Evolutionary conservation across 2,797 vertebrate genomes (phyloP).

Genomic region (Gymnodraco acuticeps): DNA sequence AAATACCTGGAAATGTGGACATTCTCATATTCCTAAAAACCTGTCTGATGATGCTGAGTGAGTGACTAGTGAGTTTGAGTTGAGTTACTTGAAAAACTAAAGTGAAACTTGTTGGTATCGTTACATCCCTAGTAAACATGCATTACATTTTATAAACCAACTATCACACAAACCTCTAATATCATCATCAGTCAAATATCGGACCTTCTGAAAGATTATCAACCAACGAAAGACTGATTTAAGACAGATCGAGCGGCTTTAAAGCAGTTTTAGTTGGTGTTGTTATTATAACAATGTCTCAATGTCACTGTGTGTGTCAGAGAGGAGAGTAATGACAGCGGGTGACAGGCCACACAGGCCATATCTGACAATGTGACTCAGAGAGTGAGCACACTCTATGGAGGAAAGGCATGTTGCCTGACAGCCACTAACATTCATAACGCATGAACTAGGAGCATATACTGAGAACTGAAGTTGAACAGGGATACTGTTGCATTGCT

Average conservation of each 20-base stretch:
- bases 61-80: no score
- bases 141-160: neutral
- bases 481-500: neutral
- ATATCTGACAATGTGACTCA: conserved; percentile 45
- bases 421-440: no score
- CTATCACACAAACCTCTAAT: no score
- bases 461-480: neutral
- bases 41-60: no score
- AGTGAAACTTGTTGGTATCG: no score
- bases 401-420: conserved; percentile 6
- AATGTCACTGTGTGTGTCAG: neutral
- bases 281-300: no score
- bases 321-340: conserved; percentile 24
- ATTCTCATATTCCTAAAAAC: no score
- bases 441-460: no score
- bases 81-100: no score
- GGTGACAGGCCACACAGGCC: conserved; percentile 27
- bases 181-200: no score
- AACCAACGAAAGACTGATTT: neutral
- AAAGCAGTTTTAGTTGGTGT: neutral
- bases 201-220: no score
- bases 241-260: neutral
- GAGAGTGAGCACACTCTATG: conserved; percentile 4
- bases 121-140: neutral
- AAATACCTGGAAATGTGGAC: no score